phyloP scores from a whole-genome alignment of 2,888 invertebrate species.

The Apotomis turbidana region DNA sequence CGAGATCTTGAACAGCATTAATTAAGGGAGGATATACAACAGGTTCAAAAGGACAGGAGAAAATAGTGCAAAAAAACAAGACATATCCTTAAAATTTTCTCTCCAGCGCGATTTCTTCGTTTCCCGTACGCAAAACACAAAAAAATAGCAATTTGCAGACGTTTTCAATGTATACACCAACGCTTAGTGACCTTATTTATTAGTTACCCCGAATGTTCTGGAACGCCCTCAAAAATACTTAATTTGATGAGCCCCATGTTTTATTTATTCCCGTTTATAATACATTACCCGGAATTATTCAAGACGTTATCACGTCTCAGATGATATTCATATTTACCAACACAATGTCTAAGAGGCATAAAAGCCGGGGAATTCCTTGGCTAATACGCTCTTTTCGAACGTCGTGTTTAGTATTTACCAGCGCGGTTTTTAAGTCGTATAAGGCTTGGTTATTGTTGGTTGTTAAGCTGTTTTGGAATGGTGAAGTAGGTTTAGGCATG shows the following conservation, averaged over 20 bases:
- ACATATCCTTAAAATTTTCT: too few species aligned
- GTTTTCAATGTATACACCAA: too few species aligned
- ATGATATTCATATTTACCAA: constrained; percentile 21
- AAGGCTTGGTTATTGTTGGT: not conserved
- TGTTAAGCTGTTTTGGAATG: not conserved
- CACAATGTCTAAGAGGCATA: too few species aligned
- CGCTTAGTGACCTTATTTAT: not conserved
- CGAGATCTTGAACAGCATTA: too few species aligned
- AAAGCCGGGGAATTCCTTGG: too few species aligned
- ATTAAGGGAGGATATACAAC: too few species aligned
- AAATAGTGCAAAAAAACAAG: too few species aligned
- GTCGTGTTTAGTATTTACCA: too few species aligned
- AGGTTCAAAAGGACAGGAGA: too few species aligned
- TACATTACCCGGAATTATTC: constrained; percentile 33
- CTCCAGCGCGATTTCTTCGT: too few species aligned
- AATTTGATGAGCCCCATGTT: constrained; percentile 33
- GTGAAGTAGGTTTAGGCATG: not conserved
- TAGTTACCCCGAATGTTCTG: not conserved
- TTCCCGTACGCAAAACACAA: too few species aligned
- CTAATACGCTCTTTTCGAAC: too few species aligned
- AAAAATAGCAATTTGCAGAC: not conserved
- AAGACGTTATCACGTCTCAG: constrained; percentile 12
- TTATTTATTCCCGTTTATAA: constrained; percentile 35
- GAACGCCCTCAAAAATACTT: constrained; percentile 18
- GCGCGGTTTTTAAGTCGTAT: constrained; percentile 2